Base-by-base conservation (phyloP, 2,797 vertebrate species). In the Chaetodon trifasciatus region DNA sequence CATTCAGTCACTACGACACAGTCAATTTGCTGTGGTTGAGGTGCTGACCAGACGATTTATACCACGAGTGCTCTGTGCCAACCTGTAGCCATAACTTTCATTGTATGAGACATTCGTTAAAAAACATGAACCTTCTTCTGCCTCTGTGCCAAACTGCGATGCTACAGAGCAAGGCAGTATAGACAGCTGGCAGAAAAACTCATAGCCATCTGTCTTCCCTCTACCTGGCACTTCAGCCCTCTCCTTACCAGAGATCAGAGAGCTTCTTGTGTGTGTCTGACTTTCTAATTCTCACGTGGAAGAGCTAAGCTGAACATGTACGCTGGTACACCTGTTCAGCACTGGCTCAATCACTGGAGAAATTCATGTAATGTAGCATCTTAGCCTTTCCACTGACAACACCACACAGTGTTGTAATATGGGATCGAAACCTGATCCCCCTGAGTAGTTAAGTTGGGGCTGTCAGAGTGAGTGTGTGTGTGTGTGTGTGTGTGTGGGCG, bases 141-240 rank as follows among this genome's bases (percentile, higher is more conserved):
- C 53, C 61, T 71, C 40, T 73, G 46, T 84, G 76, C 82, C 83
- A 86, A 84, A 77, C 57, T 40, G 46, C 61, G 81, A 74, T 40
- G 58, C 35, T 79, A 60, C 46, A 57, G 75, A 83, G 80, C 61
- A 76, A 81, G 47, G 58, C 49, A 52, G 76, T 84, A 86, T 68
- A 89, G 88, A 88, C 86, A 84, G 85, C 81, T 89, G 87, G 88
- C 84, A 91, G 74, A 68, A 75, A 87, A 89, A 78, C 79, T 74
- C 78, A 82, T 44, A 46, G 74, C 82, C 81, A 86, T 89, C 89
- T 89, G 82, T 87, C 62, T 91, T 86, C 72, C 58, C 76, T 76
- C 74, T 79, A 75, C 85, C 78, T 90, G 70, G 79, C 80, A 61
- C 70, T 70, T 61, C 65, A 88, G 82, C 67, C 71, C 61, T 87